Conservation (phyloP, 2,113 vertebrate genomes). For the Brachirus orientalis region DNA sequence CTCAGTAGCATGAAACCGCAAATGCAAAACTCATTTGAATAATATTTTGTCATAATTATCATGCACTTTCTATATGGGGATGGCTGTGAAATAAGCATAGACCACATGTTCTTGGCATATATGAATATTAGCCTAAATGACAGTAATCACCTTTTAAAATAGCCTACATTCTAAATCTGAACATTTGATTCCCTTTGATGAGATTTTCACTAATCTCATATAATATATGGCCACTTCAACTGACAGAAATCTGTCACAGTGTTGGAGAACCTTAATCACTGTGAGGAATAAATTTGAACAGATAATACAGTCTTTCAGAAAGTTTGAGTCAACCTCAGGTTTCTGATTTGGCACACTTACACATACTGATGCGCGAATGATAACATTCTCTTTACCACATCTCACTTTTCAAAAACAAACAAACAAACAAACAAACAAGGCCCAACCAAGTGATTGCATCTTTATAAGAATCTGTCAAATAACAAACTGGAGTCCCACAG, state of each 20-base stretch:
- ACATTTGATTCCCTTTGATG: not conserved
- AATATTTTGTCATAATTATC: too few relatives aligned
- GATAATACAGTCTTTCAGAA: constrained; percentile 46
- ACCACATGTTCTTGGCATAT: not conserved
- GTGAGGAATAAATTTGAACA: not conserved
- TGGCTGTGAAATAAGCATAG: too few relatives aligned
- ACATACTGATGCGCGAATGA: not conserved
- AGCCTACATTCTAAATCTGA: not conserved
- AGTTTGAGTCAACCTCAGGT: constrained; percentile 6
- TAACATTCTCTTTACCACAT: not conserved
- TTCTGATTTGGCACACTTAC: constrained; percentile 19
- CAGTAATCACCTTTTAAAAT: not conserved
- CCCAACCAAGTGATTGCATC: too few relatives aligned
- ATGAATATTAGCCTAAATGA: not conserved
- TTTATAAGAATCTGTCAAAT: too few relatives aligned
- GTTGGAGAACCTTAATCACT: not conserved
- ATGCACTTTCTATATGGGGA: too few relatives aligned
- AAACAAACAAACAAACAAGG: too few relatives aligned
- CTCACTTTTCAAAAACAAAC: not conserved
- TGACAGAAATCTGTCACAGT: not conserved
- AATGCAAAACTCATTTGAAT: too few relatives aligned
- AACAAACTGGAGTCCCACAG: too few relatives aligned
- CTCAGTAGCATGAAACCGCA: too few relatives aligned
- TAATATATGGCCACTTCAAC: not conserved
- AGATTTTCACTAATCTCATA: not conserved